Evolutionary conservation across 2,888 invertebrate genomes (phyloP).

Genomic region (Therioaphis trifolii): DNA sequence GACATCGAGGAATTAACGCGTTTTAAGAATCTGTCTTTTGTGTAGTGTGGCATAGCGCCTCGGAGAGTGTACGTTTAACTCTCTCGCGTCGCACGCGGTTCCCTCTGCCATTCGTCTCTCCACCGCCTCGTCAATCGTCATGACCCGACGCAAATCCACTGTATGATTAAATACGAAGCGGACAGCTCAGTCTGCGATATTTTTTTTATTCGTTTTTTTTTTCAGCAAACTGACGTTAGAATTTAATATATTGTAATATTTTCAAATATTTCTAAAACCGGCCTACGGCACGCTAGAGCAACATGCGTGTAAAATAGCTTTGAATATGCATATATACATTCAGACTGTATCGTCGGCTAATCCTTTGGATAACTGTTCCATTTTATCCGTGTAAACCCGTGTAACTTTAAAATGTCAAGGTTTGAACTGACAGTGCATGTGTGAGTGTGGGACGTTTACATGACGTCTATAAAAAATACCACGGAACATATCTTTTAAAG

Average conservation of each 20-base stretch:
- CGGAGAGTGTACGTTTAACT: not conserved
- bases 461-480: constrained; percentile 42
- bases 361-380: constrained; percentile 56
- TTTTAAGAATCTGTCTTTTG: constrained; percentile 9
- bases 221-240: not conserved
- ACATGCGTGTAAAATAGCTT: constrained; percentile 1
- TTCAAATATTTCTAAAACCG: constrained; percentile 50
- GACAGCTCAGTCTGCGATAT: constrained; percentile 22
- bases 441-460: constrained; percentile 57
- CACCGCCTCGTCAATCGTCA: constrained; percentile 12
- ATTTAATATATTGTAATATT: constrained; percentile 40
- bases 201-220: not conserved
- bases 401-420: constrained; percentile 58
- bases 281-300: constrained; percentile 19
- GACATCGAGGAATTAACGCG: not conserved
- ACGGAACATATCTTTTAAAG: constrained; percentile 42
- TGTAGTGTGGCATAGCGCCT: not conserved
- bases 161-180: constrained; percentile 45
- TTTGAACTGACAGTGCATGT: constrained; percentile 30
- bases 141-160: constrained; percentile 32
- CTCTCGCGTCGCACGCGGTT: constrained; percentile 14
- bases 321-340: constrained; percentile 8
- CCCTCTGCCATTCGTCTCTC: not conserved
- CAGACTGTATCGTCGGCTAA: constrained; percentile 24
- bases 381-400: constrained; percentile 35